Conservation (phyloP, 2,888 invertebrate genomes). For the Chesias legatella region DNA sequence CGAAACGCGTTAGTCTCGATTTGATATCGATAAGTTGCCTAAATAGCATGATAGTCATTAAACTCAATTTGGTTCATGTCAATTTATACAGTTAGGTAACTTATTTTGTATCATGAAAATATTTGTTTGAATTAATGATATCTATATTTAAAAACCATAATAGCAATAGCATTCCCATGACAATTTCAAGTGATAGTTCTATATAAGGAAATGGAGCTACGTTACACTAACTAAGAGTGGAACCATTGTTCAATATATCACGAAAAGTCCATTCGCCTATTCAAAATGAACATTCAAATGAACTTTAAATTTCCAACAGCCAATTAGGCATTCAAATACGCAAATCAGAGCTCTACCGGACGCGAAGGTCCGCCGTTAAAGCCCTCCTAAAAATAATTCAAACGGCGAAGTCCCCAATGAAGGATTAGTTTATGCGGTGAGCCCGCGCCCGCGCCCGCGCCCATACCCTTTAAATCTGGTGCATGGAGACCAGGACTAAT, state of each 20-base stretch:
- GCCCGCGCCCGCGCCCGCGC: slow-evolving; percentile 35
- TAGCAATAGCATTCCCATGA: too few species aligned
- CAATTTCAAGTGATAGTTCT: too few species aligned
- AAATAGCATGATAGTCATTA: too few species aligned
- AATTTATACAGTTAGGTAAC: too few species aligned
- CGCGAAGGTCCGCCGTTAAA: slow-evolving; percentile 36
- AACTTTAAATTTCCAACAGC: slow-evolving; percentile 27
- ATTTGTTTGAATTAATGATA: too few species aligned
- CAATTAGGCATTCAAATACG: slow-evolving; percentile 31
- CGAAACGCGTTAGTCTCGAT: too few species aligned
- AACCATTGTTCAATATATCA: background rate
- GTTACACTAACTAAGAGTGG: too few species aligned
- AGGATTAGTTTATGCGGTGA: slow-evolving; percentile 67
- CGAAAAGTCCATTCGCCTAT: slow-evolving; percentile 5
- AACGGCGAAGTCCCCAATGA: slow-evolving; percentile 53
- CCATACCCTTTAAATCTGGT: slow-evolving; percentile 69
- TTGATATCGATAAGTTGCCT: too few species aligned
- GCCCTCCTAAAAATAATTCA: slow-evolving; percentile 53
- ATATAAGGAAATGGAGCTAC: too few species aligned
- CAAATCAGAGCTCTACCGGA: slow-evolving; percentile 34
- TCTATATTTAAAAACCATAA: too few species aligned
- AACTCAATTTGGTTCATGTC: too few species aligned
- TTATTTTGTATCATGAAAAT: too few species aligned
- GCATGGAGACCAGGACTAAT: slow-evolving; percentile 69
- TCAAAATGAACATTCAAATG: slow-evolving; percentile 20